Evolutionary conservation across 2,113 vertebrate species (phyloP).

Genomic region (Capreolus pygargus): DNA sequence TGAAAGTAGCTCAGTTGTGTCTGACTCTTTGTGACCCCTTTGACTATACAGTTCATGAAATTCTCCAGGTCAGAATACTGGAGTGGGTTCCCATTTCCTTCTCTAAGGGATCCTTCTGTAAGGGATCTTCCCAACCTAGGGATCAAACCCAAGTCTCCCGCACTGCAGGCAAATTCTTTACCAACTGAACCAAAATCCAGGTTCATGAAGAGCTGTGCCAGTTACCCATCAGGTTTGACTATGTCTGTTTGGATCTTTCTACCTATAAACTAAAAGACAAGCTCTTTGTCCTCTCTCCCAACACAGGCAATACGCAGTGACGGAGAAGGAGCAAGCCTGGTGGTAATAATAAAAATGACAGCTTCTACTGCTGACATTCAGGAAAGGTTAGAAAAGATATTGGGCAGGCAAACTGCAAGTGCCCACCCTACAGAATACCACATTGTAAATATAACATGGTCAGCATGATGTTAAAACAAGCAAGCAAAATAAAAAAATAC

Average conservation of each 20-base stretch:
- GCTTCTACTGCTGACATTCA: rapidly evolving
- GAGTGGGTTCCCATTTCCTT: background rate
- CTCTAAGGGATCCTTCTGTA: background rate
- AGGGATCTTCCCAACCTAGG: background rate
- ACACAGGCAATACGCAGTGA: background rate
- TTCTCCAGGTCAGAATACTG: background rate
- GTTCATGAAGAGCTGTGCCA: background rate
- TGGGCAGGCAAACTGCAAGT: rapidly evolving
- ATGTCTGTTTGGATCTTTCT: background rate
- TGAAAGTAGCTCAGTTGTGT: background rate
- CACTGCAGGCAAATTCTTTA: background rate
- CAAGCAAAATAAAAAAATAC: background rate
- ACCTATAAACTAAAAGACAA: background rate
- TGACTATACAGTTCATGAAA: background rate
- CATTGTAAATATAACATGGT: rapidly evolving
- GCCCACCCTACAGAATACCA: rapidly evolving
- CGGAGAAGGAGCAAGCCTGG: background rate
- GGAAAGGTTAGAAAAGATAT: background rate
- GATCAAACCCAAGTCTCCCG: background rate
- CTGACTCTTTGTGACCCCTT: background rate
- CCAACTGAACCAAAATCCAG: background rate
- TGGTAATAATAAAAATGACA: rapidly evolving
- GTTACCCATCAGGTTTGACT: background rate
- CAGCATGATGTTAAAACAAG: background rate
- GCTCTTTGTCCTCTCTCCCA: background rate